Evolutionary conservation across 2,113 vertebrate species (phyloP), one percentile per base, ranked within the genome.

Genomic region (Notarius lentiginosus): DNA sequence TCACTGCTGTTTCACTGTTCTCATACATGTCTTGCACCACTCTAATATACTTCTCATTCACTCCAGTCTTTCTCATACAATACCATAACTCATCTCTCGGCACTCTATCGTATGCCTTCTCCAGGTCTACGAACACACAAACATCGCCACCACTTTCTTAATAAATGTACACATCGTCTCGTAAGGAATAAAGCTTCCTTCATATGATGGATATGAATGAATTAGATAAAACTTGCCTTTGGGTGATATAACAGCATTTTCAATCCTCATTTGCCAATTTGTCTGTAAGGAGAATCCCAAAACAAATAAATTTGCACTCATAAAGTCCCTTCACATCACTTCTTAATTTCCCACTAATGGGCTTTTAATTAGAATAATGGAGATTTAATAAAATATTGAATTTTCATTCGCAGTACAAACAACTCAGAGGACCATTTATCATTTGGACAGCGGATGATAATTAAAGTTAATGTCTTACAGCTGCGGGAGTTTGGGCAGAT

Each of bases 361-460:
- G 2, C 47, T 84, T 84, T 63, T 61, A 61, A 84, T 84, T 58
- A 84, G 41, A 76, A 61, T 84, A 76, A 76, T 76, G 56, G 83
- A 84, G 83, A 76, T 76, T 76, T 41, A 61, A 84, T 51, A 12
- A 47, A 84, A 84, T 34, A 84, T 60, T n/a, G 22, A 20, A 70
- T 75, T 84, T 84, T 75, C 11, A 47, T 8, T 84, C 70, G 4
- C 66, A 34, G 60, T 53, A 10, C 30, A 17, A 83, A 53, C 51
- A 73, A 51, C 66, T 24, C 82, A 1, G 66, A 84, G 82, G 68
- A 55, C 24, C 18, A 34, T 56, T 72, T 56, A 61, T 81, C 79
- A 81, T 61, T 22, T 81, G 58, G 79, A 81, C 56, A 47, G 79
- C 10, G 4, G 47, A 41, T 81, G 79, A 61, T 81, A 81, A 81